Base-by-base conservation (phyloP, 2,797 vertebrate species). In the Phyllotis vaccarum region DNA sequence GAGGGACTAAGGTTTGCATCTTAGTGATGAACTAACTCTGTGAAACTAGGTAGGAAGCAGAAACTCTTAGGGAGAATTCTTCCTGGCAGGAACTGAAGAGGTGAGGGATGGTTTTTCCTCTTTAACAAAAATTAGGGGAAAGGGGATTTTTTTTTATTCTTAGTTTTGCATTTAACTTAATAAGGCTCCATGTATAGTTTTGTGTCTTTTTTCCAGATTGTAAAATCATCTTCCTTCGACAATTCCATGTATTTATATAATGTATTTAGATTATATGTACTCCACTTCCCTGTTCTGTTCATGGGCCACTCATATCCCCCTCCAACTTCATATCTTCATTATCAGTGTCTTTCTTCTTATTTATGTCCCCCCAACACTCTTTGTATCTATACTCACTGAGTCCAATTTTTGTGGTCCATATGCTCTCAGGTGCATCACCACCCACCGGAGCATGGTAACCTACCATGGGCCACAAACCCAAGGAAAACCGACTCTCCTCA, bases 111-210 rank as follows among this genome's bases (percentile, higher is more conserved):
- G 2, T 3, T 72, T 82, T 89, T 54, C 13, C 11, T 60, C n/a
- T 60, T 62, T 66, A 70, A 86, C 9, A 68, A 66, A 79, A 89
- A 24, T 16, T 60, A 16, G 2, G 43, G 40, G 31, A 17, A 43
- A 6, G 46, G 19, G 0, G 22, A 17, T 49, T n/a, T 64, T 86
- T 19, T 86, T 68, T 86, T 86, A 34, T 52, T 86, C 68, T 68
- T 49, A 29, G 60, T 24, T 66, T 89, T 62, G 68, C 17, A 40
- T 91, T 79, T 58, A 76, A 78, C 31, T 85, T 91, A 93, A 88
- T n/a, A 74, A 88, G 16, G 66, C 10, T 70, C 29, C 29, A 5
- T 66, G 24, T 29, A 70, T 7, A 29, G 54, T 37, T 34, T 94
- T 89, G 13, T 40, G 37, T 58, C 43, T 60, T 79, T 68, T 54